Base-by-base conservation (phyloP, 2,888 invertebrate genomes). In the Amphipyra tragopoginis region DNA sequence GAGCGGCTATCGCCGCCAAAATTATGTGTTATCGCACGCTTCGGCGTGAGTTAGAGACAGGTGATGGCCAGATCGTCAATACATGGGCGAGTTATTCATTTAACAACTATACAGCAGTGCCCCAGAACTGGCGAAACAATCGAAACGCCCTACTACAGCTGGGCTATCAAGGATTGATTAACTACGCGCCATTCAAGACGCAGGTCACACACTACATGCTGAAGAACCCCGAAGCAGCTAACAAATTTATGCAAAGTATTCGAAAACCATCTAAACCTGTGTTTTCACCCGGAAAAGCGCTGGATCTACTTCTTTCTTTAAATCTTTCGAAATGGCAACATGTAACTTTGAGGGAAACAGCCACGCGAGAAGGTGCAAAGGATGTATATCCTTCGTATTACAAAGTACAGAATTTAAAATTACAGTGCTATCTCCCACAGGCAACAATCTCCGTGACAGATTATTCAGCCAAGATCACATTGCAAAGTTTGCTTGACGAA, bases 311-410 rank as follows among this genome's bases (percentile, higher is more conserved):
- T 13, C 6, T 50, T 26, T 50, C 40, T 11, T 26, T 50, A 3
- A 51, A 51, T 9, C 13, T 51, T 4, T 51, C 50, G 13, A 51
- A 51, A 29, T 51, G 50, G 50, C 50, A 51, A 40, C 40, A 48
- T 36, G 29, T 48, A 3, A 47, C 47, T 10, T 33, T 47, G 13
- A n/a, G 47, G n/a, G 47, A 47, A 33, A 2, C 47, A 13, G 33
- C 47, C 13, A 47, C 33, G 5, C 29, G 48, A 48, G 48, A 48
- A 36, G 48, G 48, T n/a, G 0, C 21, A 21, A 21, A 5, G 0
- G n/a, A 43, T 9, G 8, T 43, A 43, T 43, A 43, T 10, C 43
- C 33, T 13, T 33, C 45, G 0, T 45, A 45, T n/a, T 45, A 45
- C n/a, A 1, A 6, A 11, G 45, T 45, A 33, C 45, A 45, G 11